Percentiles rank a stretch among this genome's conserved stretches.
Evolutionary conservation across 2,797 vertebrate species (phyloP).

Genomic region (Myotis pilosus): DNA sequence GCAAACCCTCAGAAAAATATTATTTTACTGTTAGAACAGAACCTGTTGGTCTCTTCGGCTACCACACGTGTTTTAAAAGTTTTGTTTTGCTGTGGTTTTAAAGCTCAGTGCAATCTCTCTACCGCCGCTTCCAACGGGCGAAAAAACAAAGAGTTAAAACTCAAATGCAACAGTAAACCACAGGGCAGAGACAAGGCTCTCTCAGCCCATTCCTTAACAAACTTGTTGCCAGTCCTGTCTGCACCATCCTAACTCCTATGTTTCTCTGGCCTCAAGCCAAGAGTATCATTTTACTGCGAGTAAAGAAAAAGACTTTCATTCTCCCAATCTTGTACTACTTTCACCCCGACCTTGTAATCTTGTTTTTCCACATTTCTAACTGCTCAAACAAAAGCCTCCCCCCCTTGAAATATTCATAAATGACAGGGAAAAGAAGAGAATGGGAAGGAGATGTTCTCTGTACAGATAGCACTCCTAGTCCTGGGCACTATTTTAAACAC

Average conservation of each 20-base stretch:
- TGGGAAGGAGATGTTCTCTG: conserved; percentile 23
- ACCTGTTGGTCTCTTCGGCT: conserved; percentile 48
- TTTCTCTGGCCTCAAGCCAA: conserved; percentile 81
- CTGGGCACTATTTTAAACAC: conserved; percentile 77
- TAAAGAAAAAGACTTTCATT: conserved; percentile 82
- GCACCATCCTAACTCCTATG: conserved; percentile 78
- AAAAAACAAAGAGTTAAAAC: conserved; percentile 74
- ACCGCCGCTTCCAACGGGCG: conserved; percentile 51
- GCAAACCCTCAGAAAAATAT: not conserved
- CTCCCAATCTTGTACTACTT: conserved; percentile 76
- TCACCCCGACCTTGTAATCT: conserved; percentile 80
- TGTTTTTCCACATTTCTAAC: conserved; percentile 87
- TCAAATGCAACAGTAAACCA: conserved; percentile 68
- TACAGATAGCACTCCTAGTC: conserved; percentile 68
- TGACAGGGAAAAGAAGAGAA: conserved; percentile 53
- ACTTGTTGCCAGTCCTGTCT: conserved; percentile 81
- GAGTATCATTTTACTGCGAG: conserved; percentile 82
- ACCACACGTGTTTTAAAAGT: not conserved
- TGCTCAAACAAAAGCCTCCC: conserved; percentile 78
- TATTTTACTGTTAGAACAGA: conserved; percentile 47
- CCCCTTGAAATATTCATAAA: conserved; percentile 79
- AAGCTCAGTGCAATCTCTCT: conserved; percentile 23
- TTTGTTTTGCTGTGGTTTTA: conserved; percentile 48
- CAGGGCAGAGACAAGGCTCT: conserved; percentile 55
- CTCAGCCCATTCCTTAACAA: conserved; percentile 79